phyloP scores from a whole-genome alignment of 2,888 invertebrate genomes.

The Serripes groenlandicus region DNA sequence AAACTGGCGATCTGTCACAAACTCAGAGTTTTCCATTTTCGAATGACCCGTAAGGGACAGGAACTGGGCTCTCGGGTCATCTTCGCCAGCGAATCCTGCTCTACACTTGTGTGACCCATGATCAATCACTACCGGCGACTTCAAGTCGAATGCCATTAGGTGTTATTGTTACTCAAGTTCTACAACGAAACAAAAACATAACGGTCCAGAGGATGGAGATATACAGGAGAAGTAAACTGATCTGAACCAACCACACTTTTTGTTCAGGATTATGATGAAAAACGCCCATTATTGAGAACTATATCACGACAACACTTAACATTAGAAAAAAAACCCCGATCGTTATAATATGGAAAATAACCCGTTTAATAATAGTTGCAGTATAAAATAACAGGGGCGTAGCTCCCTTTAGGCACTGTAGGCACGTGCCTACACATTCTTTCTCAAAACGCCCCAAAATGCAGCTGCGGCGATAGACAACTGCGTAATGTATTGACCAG shows the following conservation, averaged over 20 bases:
- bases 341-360: too few relatives aligned
- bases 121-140: constrained; percentile 18
- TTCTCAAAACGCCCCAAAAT: too few relatives aligned
- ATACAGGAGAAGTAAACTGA: neutral
- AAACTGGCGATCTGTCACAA: neutral
- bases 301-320: too few relatives aligned
- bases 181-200: neutral
- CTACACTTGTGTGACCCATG: constrained; percentile 12
- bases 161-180: neutral
- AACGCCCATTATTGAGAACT: too few relatives aligned
- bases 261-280: too few relatives aligned
- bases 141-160: neutral
- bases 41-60: neutral
- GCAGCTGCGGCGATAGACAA: too few relatives aligned
- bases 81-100: constrained; percentile 7
- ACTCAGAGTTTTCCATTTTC: neutral
- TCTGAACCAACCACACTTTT: neutral
- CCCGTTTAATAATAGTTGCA: too few relatives aligned
- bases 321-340: too few relatives aligned
- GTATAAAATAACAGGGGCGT: too few relatives aligned
- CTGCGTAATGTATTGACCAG: too few relatives aligned
- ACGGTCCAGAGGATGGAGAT: neutral
- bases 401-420: too few relatives aligned
- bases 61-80: neutral
- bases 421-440: too few relatives aligned